A percentile compares a stretch with the other conserved stretches of the same genome.
Evolutionary conservation across 2,113 vertebrate genomes (phyloP).

Genomic region (Melanerpes formicivorus): DNA sequence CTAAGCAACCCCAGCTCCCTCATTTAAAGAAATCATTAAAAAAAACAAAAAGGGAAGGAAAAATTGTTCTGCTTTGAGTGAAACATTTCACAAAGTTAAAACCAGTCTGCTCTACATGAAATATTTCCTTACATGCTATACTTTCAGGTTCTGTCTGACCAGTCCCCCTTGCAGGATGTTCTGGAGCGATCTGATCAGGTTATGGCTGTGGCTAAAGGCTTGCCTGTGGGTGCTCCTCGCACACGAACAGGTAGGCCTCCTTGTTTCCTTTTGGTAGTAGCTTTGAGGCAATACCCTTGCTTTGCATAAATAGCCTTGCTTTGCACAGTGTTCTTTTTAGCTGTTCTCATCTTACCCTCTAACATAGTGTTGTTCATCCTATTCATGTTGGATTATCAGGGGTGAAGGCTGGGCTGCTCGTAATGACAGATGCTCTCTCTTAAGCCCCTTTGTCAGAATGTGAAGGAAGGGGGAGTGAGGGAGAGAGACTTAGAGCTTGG

Average conservation of each 20-base stretch:
- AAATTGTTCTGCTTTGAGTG: background rate
- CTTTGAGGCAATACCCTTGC: background rate
- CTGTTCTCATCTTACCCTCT: background rate
- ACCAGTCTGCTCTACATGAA: background rate
- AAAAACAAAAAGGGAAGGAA: background rate
- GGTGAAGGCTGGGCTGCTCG: background rate
- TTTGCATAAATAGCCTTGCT: background rate
- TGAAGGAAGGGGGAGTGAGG: background rate
- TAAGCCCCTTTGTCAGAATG: background rate
- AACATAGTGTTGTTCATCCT: background rate
- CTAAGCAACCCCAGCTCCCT: no score
- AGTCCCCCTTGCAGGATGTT: conserved; percentile 86
- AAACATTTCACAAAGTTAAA: background rate
- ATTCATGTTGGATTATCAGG: background rate
- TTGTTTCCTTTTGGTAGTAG: background rate
- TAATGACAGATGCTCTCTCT: background rate
- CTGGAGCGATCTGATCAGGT: conserved; percentile 85
- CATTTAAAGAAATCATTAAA: no score
- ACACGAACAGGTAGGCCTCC: conserved; percentile 82
- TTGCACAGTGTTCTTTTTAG: background rate
- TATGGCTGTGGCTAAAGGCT: conserved; percentile 84
- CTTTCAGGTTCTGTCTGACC: conserved; percentile 88
- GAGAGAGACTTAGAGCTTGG: no score
- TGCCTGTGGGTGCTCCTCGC: conserved; percentile 84
- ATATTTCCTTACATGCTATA: background rate